phyloP scores from a whole-genome alignment of 1,140 invertebrate species.

The Pomacea maculata region DNA sequence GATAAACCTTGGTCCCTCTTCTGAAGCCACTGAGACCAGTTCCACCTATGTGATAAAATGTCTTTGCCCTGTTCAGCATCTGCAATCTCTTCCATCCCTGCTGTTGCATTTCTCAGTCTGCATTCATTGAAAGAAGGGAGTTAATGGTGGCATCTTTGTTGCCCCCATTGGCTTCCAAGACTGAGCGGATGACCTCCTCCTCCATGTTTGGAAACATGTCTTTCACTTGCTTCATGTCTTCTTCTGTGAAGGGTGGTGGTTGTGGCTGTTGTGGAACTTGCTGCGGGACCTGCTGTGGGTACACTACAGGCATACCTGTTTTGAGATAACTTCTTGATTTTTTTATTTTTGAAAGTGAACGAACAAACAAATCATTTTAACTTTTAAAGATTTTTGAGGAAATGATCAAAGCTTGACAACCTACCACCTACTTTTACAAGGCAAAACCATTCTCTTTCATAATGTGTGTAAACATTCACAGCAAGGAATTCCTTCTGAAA shows the following conservation, averaged over 20 bases:
- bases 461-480: too few relatives aligned
- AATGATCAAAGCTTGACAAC: background rate
- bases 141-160: constrained; percentile 93
- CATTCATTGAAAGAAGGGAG: constrained; percentile 78
- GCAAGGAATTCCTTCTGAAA: too few relatives aligned
- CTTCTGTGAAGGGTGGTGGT: constrained; percentile 70
- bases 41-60: too few relatives aligned
- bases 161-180: constrained; percentile 87
- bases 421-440: too few relatives aligned
- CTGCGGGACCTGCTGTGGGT: constrained; percentile 33
- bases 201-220: constrained; percentile 98
- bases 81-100: too few relatives aligned
- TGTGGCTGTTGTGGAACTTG: constrained; percentile 27
- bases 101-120: constrained; percentile 34
- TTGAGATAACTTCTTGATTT: background rate
- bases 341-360: too few relatives aligned
- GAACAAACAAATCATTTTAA: too few relatives aligned
- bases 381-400: background rate
- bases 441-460: too few relatives aligned
- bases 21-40: too few relatives aligned
- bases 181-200: constrained; percentile 88
- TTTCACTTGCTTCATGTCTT: constrained; percentile 80
- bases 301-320: constrained; percentile 18
- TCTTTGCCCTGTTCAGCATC: too few relatives aligned
- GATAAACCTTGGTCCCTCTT: too few relatives aligned